Evolutionary conservation across 2,888 invertebrate genomes (phyloP).

Genomic region (Corbicula japonica): DNA sequence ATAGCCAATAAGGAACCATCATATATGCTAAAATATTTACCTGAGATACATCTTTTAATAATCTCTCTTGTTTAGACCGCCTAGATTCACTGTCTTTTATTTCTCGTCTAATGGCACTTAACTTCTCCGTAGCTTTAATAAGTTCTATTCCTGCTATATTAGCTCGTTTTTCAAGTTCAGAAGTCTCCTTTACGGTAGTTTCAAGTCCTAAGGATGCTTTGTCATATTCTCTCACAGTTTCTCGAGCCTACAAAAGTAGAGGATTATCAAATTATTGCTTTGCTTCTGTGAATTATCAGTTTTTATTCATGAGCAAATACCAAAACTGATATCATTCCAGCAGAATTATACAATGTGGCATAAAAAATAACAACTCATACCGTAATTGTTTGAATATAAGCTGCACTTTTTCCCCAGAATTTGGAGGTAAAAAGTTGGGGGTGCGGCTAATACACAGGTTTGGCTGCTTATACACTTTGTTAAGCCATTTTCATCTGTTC

Average conservation of each 20-base stretch:
- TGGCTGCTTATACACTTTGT: too few relatives aligned
- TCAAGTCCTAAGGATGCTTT: conserved; percentile 76
- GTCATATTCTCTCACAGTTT: conserved; percentile 78
- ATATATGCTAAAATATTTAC: conserved; percentile 63
- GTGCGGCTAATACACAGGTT: too few relatives aligned
- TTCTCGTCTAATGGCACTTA: conserved; percentile 74
- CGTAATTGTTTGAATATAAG: too few relatives aligned
- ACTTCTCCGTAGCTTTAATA: conserved; percentile 78
- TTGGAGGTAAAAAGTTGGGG: too few relatives aligned
- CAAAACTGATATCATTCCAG: neutral
- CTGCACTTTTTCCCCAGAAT: too few relatives aligned
- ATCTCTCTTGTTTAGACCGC: conserved; percentile 75
- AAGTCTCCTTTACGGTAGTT: conserved; percentile 77
- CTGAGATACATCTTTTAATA: conserved; percentile 80
- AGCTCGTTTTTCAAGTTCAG: conserved; percentile 82
- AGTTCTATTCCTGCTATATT: conserved; percentile 81
- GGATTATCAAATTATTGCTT: neutral
- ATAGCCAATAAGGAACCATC: too few relatives aligned
- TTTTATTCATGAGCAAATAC: neutral
- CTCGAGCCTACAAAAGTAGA: conserved; percentile 66
- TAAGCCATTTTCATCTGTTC: too few relatives aligned
- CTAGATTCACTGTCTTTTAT: conserved; percentile 74
- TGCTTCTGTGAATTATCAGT: neutral
- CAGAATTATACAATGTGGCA: neutral
- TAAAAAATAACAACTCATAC: too few relatives aligned